These are phyloP conservation scores for Thripadectes ignobilis DNA, from an alignment of 2,797 vertebrate genomes.

Conservation along the genomic window DNA sequence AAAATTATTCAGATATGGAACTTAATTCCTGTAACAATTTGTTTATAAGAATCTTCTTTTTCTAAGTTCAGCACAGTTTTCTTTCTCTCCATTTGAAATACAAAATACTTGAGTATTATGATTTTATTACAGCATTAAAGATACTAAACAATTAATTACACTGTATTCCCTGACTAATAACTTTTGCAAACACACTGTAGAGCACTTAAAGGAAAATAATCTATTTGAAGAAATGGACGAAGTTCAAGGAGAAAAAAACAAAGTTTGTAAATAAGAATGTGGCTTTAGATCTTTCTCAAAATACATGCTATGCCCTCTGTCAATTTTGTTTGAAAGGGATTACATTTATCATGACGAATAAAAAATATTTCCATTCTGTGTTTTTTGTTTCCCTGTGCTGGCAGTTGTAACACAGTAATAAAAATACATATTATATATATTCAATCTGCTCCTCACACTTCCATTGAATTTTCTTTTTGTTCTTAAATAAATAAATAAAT, in stretches of 20 bases:
- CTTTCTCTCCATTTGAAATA: neutral
- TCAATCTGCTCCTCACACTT: neutral
- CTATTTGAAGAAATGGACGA: neutral
- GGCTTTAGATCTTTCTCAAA: neutral
- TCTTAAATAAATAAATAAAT: neutral
- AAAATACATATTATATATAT: neutral
- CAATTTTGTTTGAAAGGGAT: neutral
- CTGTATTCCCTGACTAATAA: neutral
- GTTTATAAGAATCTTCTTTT: slow-evolving; percentile 28
- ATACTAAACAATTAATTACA: neutral
- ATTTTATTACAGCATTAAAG: neutral
- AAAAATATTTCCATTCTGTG: neutral
- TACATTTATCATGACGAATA: neutral
- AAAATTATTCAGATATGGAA: slow-evolving; percentile 53
- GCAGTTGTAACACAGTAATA: neutral
- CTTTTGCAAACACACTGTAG: neutral
- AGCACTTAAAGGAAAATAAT: neutral
- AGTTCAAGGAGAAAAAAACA: neutral
- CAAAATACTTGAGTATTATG: neutral
- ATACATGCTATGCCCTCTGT: neutral
- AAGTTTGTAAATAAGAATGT: neutral
- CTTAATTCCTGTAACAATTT: slow-evolving; percentile 39
- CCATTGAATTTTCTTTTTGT: neutral
- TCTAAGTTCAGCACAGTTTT: slow-evolving; percentile 4
- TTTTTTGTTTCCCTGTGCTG: neutral